Conservation (phyloP, 2,113 vertebrate species). For the Nothocercus nigrocapillus region DNA sequence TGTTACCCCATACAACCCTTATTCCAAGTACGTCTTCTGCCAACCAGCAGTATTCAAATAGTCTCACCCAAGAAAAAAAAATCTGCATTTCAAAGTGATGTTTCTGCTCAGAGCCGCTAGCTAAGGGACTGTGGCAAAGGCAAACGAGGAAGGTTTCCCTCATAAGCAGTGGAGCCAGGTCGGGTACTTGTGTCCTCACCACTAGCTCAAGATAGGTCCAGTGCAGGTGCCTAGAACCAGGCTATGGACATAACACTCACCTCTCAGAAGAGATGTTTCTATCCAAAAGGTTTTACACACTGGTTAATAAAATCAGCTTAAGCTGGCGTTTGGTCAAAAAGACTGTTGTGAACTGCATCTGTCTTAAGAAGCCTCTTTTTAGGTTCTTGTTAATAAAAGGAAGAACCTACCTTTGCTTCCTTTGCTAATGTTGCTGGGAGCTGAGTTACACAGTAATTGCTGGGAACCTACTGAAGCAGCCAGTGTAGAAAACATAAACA, state of each 20-base stretch:
- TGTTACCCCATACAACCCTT: neutral
- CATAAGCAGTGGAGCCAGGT: neutral
- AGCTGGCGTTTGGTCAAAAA: neutral
- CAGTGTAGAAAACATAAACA: neutral
- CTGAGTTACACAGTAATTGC: neutral
- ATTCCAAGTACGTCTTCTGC: neutral
- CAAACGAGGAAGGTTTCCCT: neutral
- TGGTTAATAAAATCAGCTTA: neutral
- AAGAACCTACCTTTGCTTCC: neutral
- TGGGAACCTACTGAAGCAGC: neutral
- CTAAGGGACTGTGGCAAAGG: neutral
- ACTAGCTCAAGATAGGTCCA: neutral
- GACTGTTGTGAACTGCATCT: neutral
- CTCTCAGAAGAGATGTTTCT: neutral
- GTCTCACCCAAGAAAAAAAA: neutral
- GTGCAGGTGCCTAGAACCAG: no score
- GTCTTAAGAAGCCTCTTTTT: neutral
- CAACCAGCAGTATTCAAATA: neutral
- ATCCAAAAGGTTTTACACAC: neutral
- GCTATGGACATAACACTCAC: neutral
- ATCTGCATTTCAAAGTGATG: neutral
- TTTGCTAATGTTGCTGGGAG: neutral
- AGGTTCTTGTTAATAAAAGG: neutral
- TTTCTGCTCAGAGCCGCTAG: neutral
- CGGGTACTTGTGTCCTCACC: neutral